Evolutionary conservation across 1,140 invertebrate species (phyloP).

Genomic region (Drosophila pseudoobscura): DNA sequence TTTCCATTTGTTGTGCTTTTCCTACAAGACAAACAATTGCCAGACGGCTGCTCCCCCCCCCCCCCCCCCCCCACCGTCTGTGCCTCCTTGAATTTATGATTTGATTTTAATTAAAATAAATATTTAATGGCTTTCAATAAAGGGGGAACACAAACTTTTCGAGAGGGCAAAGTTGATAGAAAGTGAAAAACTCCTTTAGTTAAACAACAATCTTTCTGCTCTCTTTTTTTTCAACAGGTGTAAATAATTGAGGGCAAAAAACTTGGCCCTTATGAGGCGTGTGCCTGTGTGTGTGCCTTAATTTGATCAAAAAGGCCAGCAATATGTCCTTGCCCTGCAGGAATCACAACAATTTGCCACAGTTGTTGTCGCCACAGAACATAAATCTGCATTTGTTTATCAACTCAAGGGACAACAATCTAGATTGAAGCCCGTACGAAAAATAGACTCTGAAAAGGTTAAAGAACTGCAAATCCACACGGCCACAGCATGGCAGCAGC

Average conservation of each 20-base stretch:
- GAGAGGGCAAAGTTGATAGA: slow-evolving; percentile 39
- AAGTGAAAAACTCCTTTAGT: slow-evolving; percentile 40
- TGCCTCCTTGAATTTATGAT: slow-evolving; percentile 39
- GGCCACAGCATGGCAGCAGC: slow-evolving; percentile 51
- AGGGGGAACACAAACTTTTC: slow-evolving; percentile 32
- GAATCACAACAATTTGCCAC: slow-evolving; percentile 15
- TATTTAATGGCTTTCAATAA: slow-evolving; percentile 55
- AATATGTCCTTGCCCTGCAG: slow-evolving; percentile 21
- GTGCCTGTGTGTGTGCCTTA: slow-evolving; percentile 5
- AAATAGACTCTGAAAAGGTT: background rate
- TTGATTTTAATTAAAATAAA: slow-evolving; percentile 67
- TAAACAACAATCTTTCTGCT: slow-evolving; percentile 36
- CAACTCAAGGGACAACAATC: slow-evolving; percentile 1
- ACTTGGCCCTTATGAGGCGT: slow-evolving; percentile 33
- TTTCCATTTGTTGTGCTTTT: slow-evolving; percentile 1
- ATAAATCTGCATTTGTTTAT: slow-evolving; percentile 28
- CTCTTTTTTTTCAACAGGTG: slow-evolving; percentile 36
- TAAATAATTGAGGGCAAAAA: slow-evolving; percentile 44
- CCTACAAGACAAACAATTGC: slow-evolving; percentile 19
- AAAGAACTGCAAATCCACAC: too few relatives aligned
- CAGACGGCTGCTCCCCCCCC: background rate
- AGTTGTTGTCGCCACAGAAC: slow-evolving; percentile 25
- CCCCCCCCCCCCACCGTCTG: too few relatives aligned
- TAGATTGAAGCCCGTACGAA: background rate
- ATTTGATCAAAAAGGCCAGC: slow-evolving; percentile 12